Percentiles rank a stretch among this genome's conserved stretches.
Evolutionary conservation across 2,113 vertebrate genomes (phyloP).

Genomic region (Plectropomus leopardus): DNA sequence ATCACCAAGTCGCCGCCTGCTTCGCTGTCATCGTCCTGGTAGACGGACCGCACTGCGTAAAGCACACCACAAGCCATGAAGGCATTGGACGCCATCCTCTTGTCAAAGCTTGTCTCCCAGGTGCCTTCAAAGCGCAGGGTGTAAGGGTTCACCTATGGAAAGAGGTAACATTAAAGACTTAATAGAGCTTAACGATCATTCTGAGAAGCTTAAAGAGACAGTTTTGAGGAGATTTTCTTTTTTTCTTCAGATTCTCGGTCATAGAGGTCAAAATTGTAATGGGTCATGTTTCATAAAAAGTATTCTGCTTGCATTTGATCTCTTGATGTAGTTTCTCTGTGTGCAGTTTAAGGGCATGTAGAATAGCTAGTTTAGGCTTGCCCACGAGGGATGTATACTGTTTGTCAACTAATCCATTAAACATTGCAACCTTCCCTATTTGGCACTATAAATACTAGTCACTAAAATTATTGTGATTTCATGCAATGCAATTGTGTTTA

Average conservation of each 20-base stretch:
- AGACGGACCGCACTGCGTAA: constrained; percentile 93
- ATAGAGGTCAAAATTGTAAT: background rate
- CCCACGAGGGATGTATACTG: too few species aligned
- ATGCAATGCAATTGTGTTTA: too few species aligned
- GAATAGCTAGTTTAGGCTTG: too few species aligned
- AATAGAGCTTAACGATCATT: background rate
- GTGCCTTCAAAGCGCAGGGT: constrained; percentile 95
- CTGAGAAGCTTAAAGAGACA: background rate
- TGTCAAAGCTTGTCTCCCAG: constrained; percentile 95
- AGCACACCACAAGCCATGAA: constrained; percentile 98
- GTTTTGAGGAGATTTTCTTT: background rate
- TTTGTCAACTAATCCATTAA: too few species aligned
- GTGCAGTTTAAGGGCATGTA: background rate
- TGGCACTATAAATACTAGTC: too few species aligned
- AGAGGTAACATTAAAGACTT: constrained; percentile 3
- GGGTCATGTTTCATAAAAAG: background rate
- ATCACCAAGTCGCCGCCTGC: constrained; percentile 91
- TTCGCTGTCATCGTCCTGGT: constrained; percentile 95
- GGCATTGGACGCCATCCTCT: constrained; percentile 94
- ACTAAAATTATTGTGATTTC: too few species aligned
- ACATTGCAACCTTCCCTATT: too few species aligned
- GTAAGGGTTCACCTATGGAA: constrained; percentile 91
- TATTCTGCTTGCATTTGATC: background rate
- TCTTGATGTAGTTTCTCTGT: background rate
- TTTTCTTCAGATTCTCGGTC: background rate